Conservation (phyloP, 2,113 vertebrate species). For the Mugil cephalus region DNA sequence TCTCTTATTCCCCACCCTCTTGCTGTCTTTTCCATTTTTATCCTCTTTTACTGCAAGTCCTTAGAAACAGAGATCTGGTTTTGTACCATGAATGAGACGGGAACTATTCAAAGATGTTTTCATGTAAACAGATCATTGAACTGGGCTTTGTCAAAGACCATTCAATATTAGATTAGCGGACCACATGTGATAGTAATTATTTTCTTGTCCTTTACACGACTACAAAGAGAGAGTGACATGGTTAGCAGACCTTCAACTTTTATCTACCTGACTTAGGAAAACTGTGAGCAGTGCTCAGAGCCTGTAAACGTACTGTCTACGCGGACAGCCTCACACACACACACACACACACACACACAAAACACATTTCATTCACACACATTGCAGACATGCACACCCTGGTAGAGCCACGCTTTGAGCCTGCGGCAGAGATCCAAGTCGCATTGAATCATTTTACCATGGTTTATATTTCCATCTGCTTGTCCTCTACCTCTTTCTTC, state of each 20-base stretch:
- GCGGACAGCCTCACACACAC: not conserved
- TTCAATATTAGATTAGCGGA: conserved; percentile 12
- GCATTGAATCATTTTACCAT: conserved; percentile 60
- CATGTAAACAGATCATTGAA: conserved; percentile 35
- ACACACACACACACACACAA: not conserved
- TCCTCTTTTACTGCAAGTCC: conserved; percentile 73
- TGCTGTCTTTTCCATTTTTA: conserved; percentile 76
- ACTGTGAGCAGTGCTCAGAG: conserved; percentile 22
- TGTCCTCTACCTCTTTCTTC: conserved; percentile 42
- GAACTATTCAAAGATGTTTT: conserved; percentile 26
- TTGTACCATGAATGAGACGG: conserved; percentile 51
- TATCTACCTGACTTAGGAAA: conserved; percentile 21
- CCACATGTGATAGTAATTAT: not conserved
- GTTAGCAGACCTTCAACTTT: conserved; percentile 24
- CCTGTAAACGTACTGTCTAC: conserved; percentile 6
- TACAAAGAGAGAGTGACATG: conserved; percentile 13
- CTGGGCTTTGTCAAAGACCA: conserved; percentile 42
- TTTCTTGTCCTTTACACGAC: conserved; percentile 8
- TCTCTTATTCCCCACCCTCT: conserved; percentile 52
- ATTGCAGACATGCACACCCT: conserved; percentile 33
- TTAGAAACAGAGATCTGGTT: conserved; percentile 77
- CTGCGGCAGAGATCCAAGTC: conserved; percentile 63
- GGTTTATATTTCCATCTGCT: conserved; percentile 61
- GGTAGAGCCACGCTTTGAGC: conserved; percentile 47
- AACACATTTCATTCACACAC: conserved; percentile 44